Percentiles rank a stretch among this genome's conserved stretches.
Evolutionary conservation across 1,140 invertebrate genomes (phyloP).

Genomic region (Nautilus pompilius): DNA sequence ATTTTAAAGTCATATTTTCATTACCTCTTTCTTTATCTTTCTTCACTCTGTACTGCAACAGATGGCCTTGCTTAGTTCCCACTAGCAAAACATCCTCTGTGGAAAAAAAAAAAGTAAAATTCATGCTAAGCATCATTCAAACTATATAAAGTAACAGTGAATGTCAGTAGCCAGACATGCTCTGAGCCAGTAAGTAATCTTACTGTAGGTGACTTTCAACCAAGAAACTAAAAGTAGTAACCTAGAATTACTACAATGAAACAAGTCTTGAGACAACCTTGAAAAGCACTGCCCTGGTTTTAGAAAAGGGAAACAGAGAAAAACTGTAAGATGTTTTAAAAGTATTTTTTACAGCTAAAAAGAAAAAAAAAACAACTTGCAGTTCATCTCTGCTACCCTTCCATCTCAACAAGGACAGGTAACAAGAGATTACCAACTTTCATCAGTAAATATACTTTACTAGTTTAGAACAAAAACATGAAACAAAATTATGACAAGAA

Average conservation of each 20-base stretch:
- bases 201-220: not conserved
- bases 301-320: too few relatives aligned
- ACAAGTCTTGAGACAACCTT: not conserved
- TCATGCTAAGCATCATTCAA: too few relatives aligned
- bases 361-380: too few relatives aligned
- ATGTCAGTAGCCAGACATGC: not conserved
- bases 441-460: too few relatives aligned
- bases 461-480: too few relatives aligned
- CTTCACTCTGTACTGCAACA: conserved; percentile 77
- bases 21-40: conserved; percentile 10
- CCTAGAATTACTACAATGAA: not conserved
- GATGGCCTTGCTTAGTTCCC: conserved; percentile 87
- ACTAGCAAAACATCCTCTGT: conserved; percentile 86
- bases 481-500: too few relatives aligned
- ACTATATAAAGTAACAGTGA: not conserved
- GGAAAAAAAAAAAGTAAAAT: conserved; percentile 24
- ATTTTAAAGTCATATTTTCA: too few relatives aligned
- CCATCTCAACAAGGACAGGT: too few relatives aligned
- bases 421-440: too few relatives aligned
- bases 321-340: too few relatives aligned
- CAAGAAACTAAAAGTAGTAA: not conserved
- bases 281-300: not conserved
- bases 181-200: not conserved
- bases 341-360: too few relatives aligned
- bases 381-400: too few relatives aligned